phyloP scores from a whole-genome alignment of 2,797 vertebrate genomes.

The Antennarius maculatus region DNA sequence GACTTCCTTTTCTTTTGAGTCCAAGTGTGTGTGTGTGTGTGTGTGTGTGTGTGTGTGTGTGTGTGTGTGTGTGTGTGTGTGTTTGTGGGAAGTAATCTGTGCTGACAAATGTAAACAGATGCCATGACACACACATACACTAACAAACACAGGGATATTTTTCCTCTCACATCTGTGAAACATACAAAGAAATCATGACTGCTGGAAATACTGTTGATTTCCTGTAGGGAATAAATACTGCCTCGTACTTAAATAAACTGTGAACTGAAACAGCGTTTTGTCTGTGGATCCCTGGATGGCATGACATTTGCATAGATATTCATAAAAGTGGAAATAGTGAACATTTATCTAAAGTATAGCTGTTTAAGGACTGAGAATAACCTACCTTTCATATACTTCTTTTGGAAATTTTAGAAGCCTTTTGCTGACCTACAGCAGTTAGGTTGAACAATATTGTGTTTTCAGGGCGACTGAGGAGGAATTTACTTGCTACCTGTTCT shows the following conservation, averaged over 20 bases:
- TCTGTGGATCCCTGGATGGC: slow-evolving; percentile 13
- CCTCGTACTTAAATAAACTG: slow-evolving; percentile 17
- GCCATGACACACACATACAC: slow-evolving; percentile 44
- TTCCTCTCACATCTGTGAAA: slow-evolving; percentile 16
- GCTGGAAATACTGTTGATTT: slow-evolving; percentile 27
- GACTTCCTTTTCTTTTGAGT: slow-evolving; percentile 70
- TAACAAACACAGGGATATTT: slow-evolving; percentile 28
- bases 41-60: slow-evolving; percentile 42
- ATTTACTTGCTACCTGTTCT: slow-evolving; percentile 59
- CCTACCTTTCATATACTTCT: slow-evolving; percentile 50
- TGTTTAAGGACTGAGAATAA: slow-evolving; percentile 45
- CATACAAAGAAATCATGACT: slow-evolving; percentile 26
- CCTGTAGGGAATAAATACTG: slow-evolving; percentile 42
- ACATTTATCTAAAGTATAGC: slow-evolving; percentile 20
- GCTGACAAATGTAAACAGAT: slow-evolving; percentile 74
- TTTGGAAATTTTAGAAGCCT: slow-evolving; percentile 47
- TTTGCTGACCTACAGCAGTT: slow-evolving; percentile 48
- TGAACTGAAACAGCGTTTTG: slow-evolving; percentile 36
- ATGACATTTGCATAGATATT: slow-evolving; percentile 37
- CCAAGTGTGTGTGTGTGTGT: slow-evolving; percentile 29
- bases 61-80: slow-evolving; percentile 32
- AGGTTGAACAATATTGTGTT: slow-evolving; percentile 45
- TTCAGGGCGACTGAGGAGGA: slow-evolving; percentile 60
- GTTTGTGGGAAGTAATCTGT: slow-evolving; percentile 58
- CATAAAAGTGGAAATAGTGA: slow-evolving; percentile 41